These are phyloP conservation scores for Scolopax bukidnonensis DNA, from an alignment of 2,797 vertebrate genomes.

Conservation along the genomic window DNA sequence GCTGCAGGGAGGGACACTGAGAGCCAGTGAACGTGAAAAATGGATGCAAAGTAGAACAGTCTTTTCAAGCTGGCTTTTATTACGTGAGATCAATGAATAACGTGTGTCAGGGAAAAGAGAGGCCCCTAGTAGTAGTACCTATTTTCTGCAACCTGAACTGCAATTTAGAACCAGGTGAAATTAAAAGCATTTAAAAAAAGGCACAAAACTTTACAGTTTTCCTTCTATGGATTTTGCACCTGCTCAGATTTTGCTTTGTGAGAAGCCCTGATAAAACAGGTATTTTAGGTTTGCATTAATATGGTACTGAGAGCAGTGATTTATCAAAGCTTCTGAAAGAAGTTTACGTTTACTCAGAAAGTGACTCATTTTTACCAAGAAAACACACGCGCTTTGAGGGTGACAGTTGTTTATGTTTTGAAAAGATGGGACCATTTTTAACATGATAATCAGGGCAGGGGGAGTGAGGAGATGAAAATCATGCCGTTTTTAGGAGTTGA, in stretches of 20 bases:
- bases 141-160: not conserved
- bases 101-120: not conserved
- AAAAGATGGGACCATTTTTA: slow-evolving; percentile 15
- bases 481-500: not conserved
- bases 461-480: not conserved
- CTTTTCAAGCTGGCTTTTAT: slow-evolving; percentile 5
- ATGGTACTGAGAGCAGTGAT: not conserved
- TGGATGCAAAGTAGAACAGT: not conserved
- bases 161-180: not conserved
- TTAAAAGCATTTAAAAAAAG: not conserved
- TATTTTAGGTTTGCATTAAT: not conserved
- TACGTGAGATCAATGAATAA: not conserved
- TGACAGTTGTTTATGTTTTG: slow-evolving; percentile 16
- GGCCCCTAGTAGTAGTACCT: not conserved
- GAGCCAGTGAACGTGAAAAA: not conserved
- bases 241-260: not conserved
- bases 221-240: not conserved
- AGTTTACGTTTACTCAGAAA: slow-evolving; percentile 13
- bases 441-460: not conserved
- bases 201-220: not conserved
- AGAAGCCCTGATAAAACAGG: slow-evolving; percentile 4
- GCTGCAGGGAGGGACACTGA: not conserved
- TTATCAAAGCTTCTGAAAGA: not conserved
- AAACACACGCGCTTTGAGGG: not conserved
- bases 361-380: slow-evolving; percentile 25